Conservation (phyloP, 2,888 invertebrate species). For the Agrotis exclamationis region DNA sequence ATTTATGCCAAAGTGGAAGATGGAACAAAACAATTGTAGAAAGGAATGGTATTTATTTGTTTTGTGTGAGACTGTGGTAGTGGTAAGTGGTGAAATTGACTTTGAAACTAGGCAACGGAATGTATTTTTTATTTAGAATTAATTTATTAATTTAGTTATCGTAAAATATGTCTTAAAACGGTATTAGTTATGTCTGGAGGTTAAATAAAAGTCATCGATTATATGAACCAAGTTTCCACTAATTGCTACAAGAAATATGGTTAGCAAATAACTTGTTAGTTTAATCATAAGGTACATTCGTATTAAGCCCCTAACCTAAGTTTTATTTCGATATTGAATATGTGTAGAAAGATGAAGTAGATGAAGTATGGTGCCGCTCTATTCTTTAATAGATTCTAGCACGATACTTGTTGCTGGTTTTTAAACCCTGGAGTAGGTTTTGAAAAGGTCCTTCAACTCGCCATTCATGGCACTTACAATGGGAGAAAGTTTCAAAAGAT, state of each 20-base stretch:
- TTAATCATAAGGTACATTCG: neutral
- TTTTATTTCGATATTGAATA: neutral
- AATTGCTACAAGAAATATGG: neutral
- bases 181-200: neutral
- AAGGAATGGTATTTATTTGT: neutral
- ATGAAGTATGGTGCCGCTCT: neutral
- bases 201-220: neutral
- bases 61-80: too few relatives aligned
- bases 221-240: neutral
- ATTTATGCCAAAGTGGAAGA: constrained; percentile 8
- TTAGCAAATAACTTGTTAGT: neutral
- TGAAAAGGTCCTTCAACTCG: constrained; percentile 24
- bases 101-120: neutral
- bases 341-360: neutral
- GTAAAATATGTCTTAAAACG: neutral
- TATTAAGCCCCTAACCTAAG: too few relatives aligned
- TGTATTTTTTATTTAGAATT: neutral
- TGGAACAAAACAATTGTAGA: constrained; percentile 8
- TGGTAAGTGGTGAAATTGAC: neutral
- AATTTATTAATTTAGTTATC: too few relatives aligned
- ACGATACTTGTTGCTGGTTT: constrained; percentile 47
- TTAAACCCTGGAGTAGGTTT: constrained; percentile 28
- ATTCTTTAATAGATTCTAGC: too few relatives aligned
- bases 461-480: constrained; percentile 35
- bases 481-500: constrained; percentile 45